Percentiles rank a stretch among this genome's conserved stretches.
These are phyloP conservation scores for Chionis minor DNA, from an alignment of 2,113 vertebrate genomes.

Conservation along the genomic window DNA sequence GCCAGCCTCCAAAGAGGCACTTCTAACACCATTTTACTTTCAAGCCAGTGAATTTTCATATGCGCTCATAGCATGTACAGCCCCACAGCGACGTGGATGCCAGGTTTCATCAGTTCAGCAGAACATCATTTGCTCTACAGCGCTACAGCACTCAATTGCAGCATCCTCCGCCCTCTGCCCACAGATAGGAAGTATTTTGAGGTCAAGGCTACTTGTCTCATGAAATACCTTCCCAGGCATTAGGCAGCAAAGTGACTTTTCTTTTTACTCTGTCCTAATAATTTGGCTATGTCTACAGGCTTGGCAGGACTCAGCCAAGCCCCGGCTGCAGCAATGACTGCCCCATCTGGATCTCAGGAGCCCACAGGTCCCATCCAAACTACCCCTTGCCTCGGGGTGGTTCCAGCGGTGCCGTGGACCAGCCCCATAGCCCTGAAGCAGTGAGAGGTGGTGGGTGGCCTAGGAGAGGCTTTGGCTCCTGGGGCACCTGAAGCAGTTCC, in stretches of 20 bases:
- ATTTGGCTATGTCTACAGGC: neutral
- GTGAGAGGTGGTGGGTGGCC: neutral
- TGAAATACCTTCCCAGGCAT: neutral
- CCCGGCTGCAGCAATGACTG: neutral
- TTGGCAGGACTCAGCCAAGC: neutral
- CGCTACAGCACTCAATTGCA: rapidly evolving
- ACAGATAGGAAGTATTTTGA: neutral
- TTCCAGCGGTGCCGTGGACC: neutral
- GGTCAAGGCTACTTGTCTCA: neutral
- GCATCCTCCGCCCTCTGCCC: neutral
- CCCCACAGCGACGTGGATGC: neutral
- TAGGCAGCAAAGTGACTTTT: neutral
- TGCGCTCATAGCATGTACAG: neutral
- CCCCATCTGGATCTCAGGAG: neutral
- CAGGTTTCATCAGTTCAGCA: neutral
- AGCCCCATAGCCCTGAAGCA: neutral
- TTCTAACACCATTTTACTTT: slow-evolving; percentile 14
- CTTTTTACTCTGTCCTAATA: neutral
- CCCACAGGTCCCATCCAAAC: neutral
- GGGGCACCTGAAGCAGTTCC: neutral
- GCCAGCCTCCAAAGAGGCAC: neutral
- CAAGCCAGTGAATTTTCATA: neutral
- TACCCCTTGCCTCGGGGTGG: neutral
- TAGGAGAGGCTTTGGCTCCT: neutral
- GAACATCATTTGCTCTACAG: neutral